Evolutionary conservation across 2,888 invertebrate species (phyloP), one percentile per base, ranked within the genome.

Genomic region (Cryptocephalus primarius): DNA sequence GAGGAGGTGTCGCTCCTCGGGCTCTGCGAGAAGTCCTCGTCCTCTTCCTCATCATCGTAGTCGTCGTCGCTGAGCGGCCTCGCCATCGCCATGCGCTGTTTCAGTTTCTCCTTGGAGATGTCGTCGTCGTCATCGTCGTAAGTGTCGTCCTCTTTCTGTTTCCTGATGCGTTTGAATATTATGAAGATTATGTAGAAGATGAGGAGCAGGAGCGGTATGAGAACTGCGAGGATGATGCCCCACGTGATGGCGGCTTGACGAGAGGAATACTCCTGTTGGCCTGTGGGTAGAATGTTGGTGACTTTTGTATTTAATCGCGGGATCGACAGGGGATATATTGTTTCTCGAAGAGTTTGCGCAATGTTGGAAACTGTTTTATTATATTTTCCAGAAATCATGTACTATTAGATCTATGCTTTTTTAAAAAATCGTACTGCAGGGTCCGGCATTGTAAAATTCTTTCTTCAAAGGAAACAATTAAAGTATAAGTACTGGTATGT

Each of bases 261-360:
- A 1, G 85, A 77, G 22, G 83, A 82, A 68, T 85, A 87, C 70
- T 89, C 88, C 66, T 85, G 83, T 56, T 82, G 80, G 60, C 86
- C 88, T 88, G 73, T 47, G 22, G 22, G 22, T 6, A 22, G 22
- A 22, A 22, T 6, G 22, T 6, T 22, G 3, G 22, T 22, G 22
- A 22, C 22, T 22, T 22, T 22, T 22, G 22, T 22, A 22, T 4
- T 22, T 22, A 6, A 22, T 22, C 22, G 6, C 6, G 22, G 22
- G n/a, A n/a, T n/a, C n/a, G n/a, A n/a, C n/a, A n/a, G n/a, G n/a
- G n/a, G n/a, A n/a, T n/a, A n/a, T n/a, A n/a, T n/a, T n/a, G n/a
- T n/a, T n/a, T n/a, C n/a, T n/a, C n/a, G n/a, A n/a, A n/a, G n/a
- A n/a, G n/a, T n/a, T n/a, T n/a, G n/a, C n/a, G n/a, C n/a, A n/a